These are phyloP conservation scores for Zaprionus lineosus DNA, from an alignment of 2,888 invertebrate species.

Conservation along the genomic window DNA sequence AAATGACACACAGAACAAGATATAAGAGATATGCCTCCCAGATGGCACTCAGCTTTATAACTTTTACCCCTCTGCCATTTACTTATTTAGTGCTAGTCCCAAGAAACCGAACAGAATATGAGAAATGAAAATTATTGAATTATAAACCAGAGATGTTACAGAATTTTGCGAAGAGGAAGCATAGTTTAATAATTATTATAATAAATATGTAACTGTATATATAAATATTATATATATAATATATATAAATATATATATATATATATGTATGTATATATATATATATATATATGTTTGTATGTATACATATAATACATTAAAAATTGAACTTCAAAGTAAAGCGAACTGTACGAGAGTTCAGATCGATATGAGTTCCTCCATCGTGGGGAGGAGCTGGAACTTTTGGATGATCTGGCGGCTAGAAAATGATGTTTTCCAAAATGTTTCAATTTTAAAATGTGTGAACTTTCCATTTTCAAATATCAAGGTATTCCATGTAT, in stretches of 20 bases:
- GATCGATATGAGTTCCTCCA: constrained; percentile 11
- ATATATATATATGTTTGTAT: background rate
- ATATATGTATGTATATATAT: constrained; percentile 20
- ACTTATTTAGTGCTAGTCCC: constrained; percentile 63
- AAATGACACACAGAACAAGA: constrained; percentile 15
- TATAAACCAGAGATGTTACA: constrained; percentile 53
- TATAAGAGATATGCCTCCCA: constrained; percentile 46
- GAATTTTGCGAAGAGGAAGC: constrained; percentile 56
- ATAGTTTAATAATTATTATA: constrained; percentile 71
- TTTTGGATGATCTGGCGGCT: no score
- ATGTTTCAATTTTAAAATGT: no score
- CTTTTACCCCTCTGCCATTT: constrained; percentile 64
- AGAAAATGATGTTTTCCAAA: no score
- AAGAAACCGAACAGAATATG: constrained; percentile 30
- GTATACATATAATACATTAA: constrained; percentile 55
- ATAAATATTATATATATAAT: constrained; percentile 63
- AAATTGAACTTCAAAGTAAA: constrained; percentile 40
- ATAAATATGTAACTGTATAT: no score
- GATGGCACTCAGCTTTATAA: constrained; percentile 61
- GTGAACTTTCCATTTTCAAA: no score
- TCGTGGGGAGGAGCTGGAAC: constrained; percentile 8
- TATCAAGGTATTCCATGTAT: no score
- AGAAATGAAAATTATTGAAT: constrained; percentile 32
- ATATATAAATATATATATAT: constrained; percentile 18
- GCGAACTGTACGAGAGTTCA: constrained; percentile 29